Evolutionary conservation across 2,797 vertebrate species (phyloP).

Genomic region (Lutjanus argentimaculatus): DNA sequence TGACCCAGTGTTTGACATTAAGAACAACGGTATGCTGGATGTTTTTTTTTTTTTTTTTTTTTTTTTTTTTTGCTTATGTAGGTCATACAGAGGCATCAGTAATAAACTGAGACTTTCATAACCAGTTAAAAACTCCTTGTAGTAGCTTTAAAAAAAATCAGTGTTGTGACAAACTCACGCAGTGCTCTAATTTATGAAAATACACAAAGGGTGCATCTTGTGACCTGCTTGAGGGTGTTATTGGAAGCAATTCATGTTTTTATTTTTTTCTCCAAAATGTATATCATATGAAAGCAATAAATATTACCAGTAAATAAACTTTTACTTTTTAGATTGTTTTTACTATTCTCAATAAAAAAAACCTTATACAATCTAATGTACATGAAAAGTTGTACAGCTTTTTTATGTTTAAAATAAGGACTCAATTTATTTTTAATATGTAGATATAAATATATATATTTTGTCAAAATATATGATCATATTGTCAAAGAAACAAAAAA

Average conservation of each 20-base stretch:
- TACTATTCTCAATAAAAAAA: conserved; percentile 88
- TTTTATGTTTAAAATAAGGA: conserved; percentile 99
- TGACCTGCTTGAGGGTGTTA: conserved; percentile 72
- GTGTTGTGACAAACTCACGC: conserved; percentile 67
- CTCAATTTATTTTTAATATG: conserved; percentile 98
- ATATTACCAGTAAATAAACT: conserved; percentile 89
- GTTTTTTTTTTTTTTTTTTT: no score
- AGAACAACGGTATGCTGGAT: no score
- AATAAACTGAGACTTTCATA: no score
- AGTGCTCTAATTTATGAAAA: conserved; percentile 76
- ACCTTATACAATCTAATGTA: conserved; percentile 90
- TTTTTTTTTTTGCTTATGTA: no score
- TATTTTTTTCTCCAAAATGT: conserved; percentile 71
- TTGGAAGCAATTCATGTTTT: conserved; percentile 74
- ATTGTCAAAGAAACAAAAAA: conserved; percentile 92
- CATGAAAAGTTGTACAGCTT: conserved; percentile 91
- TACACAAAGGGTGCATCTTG: conserved; percentile 71
- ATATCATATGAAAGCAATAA: conserved; percentile 87
- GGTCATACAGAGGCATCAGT: no score
- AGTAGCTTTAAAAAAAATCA: no score
- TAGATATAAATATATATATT: conserved; percentile 99
- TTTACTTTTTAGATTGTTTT: conserved; percentile 82
- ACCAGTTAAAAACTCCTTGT: no score
- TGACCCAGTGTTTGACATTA: no score
- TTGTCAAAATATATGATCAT: conserved; percentile 99